A percentile compares a stretch with the other conserved stretches of the same genome.
Evolutionary conservation across 2,113 vertebrate species (phyloP).

Genomic region (Oreotrochilus melanogaster): DNA sequence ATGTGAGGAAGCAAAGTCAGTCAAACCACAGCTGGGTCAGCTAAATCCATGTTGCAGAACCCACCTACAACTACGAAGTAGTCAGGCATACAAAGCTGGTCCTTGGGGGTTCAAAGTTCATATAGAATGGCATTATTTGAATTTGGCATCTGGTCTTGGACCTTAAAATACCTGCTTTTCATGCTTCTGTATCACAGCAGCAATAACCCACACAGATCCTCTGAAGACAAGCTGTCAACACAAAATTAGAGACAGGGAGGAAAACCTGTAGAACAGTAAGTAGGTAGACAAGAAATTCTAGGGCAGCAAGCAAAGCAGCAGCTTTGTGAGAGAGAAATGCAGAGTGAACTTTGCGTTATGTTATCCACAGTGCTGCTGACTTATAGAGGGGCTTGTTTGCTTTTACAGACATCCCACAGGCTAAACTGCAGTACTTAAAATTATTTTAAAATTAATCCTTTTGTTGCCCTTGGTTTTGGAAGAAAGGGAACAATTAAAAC

Average conservation of each 20-base stretch:
- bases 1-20: background rate
- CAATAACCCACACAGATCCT: background rate
- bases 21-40: background rate
- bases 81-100: background rate
- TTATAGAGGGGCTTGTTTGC: background rate
- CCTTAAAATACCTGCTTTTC: background rate
- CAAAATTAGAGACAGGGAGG: background rate
- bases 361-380: background rate
- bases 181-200: background rate
- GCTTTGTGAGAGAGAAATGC: background rate
- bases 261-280: background rate
- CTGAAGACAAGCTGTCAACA: background rate
- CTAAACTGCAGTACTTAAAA: background rate
- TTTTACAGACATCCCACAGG: background rate
- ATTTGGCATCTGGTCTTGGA: background rate
- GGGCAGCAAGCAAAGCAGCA: background rate
- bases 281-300: background rate
- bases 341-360: background rate
- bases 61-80: background rate
- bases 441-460: background rate
- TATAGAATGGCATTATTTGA: background rate
- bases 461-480: background rate
- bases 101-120: background rate
- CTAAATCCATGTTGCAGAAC: background rate
- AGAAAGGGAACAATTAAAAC: background rate